Base-by-base conservation (phyloP, 2,888 invertebrate genomes). In the Cantharis flavilabris region DNA sequence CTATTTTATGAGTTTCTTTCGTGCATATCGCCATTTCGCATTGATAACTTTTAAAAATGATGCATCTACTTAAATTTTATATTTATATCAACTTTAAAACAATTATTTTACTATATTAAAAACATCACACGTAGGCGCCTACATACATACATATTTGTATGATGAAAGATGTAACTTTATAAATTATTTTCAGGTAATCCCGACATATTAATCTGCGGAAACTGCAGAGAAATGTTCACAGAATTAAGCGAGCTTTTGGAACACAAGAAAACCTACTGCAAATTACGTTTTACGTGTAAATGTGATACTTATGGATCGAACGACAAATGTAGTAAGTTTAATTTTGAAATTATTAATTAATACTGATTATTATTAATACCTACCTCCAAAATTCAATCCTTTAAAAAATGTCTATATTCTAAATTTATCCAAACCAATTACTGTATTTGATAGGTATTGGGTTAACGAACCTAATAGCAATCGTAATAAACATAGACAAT, bases 131-230 rank as follows among this genome's bases (percentile, higher is more conserved):
- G 18, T 65, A 20, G 11, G 2, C 23, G 13, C 23, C 7, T 65
- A 20, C 13, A 62, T 71, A 62, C 23, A 2, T 65, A 20, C 13
- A 62, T 71, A 62, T 62, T 11, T 3, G 9, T 71, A 62, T 62
- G 71, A 9, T 14, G 20, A 67, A 16, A 23, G 23, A 26, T 20
- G n/a, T 20, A 67, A 26, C 14, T 33, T 30, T 70, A 23, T 13
- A 67, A 23, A 23, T n/a, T 67, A n/a, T 86, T 90, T 88, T 77
- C 89, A 93, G 93, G 92, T 86, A 92, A 92, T 86, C 92, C 93
- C 75, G 94, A 95, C 86, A 93, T 94, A 80, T 89, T 95, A 83
- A 94, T 94, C 82, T 95, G 94, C 86, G 94, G 94, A 71, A 93
- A 93, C 86, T 94, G 94, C 88, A 90, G 94, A 81, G 93, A 93